Evolutionary conservation across 1,140 invertebrate species (phyloP).

Genomic region (Amphibalanus amphitrite): DNA sequence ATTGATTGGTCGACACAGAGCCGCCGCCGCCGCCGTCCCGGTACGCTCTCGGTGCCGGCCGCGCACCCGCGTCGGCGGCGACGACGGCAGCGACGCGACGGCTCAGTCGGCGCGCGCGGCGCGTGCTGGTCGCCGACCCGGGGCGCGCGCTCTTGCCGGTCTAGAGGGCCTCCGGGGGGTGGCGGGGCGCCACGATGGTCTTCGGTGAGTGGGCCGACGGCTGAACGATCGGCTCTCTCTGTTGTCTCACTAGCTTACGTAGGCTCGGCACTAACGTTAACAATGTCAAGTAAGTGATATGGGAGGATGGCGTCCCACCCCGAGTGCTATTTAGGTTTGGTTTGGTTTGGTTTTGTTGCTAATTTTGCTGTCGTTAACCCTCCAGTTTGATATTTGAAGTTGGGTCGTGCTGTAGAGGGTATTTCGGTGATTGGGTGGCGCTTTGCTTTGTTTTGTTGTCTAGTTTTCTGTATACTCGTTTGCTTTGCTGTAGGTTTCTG

Average conservation of each 20-base stretch:
- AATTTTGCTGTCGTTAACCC: too few relatives aligned
- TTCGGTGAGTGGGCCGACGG: not conserved
- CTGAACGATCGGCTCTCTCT: not conserved
- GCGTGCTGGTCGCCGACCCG: not conserved
- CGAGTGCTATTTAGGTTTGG: not conserved
- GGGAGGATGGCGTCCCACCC: not conserved
- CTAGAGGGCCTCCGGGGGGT: not conserved
- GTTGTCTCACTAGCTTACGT: constrained; percentile 5
- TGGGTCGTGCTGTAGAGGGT: not conserved
- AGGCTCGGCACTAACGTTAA: not conserved
- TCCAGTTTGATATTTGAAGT: too few relatives aligned
- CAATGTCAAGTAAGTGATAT: not conserved
- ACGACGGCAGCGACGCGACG: not conserved
- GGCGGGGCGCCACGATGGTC: not conserved
- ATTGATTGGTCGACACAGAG: not conserved
- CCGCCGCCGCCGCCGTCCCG: not conserved
- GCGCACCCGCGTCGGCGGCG: not conserved
- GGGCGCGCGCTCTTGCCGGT: constrained; percentile 6
- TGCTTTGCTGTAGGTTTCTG: too few relatives aligned
- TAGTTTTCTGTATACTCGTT: too few relatives aligned
- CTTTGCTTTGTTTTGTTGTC: not conserved
- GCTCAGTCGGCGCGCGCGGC: not conserved
- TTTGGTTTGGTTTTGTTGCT: constrained; percentile 6
- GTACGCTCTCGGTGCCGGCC: not conserved
- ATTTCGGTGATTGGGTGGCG: constrained; percentile 8